Evolutionary conservation across 2,797 vertebrate species (phyloP).

Genomic region (Myotis daubentonii): DNA sequence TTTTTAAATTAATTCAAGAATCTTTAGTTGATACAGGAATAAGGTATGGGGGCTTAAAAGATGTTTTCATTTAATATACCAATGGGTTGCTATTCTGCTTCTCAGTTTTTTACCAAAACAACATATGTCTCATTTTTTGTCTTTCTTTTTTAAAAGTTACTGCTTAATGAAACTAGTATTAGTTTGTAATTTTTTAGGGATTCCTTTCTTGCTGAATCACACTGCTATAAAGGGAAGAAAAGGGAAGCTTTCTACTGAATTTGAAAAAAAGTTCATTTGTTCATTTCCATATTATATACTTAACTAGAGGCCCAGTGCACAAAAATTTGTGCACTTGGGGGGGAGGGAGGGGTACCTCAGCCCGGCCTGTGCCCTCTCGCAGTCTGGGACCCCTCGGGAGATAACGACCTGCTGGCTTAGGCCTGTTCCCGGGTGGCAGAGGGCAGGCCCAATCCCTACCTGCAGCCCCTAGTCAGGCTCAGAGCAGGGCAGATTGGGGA

Average conservation of each 20-base stretch:
- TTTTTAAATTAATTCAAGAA: conserved; percentile 38
- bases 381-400: too few species aligned
- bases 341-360: too few species aligned
- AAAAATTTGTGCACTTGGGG: too few species aligned
- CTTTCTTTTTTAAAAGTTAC: conserved; percentile 38
- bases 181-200: neutral
- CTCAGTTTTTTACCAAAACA: conserved; percentile 34
- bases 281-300: conserved; percentile 10
- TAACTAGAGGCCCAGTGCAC: neutral
- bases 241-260: neutral
- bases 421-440: too few species aligned
- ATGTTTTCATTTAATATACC: conserved; percentile 42
- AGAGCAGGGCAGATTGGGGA: too few species aligned
- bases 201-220: conserved; percentile 34
- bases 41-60: neutral
- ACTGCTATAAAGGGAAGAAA: conserved; percentile 15
- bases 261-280: conserved; percentile 14
- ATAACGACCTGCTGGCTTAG: too few species aligned
- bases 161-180: conserved; percentile 38
- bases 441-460: too few species aligned
- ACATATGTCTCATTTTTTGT: neutral
- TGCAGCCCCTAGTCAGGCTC: too few species aligned
- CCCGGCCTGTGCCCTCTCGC: too few species aligned
- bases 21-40: conserved; percentile 17
- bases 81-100: conserved; percentile 7